These are phyloP conservation scores for Chaitophorus viminalis DNA, from an alignment of 2,888 invertebrate species.

Conservation along the genomic window DNA sequence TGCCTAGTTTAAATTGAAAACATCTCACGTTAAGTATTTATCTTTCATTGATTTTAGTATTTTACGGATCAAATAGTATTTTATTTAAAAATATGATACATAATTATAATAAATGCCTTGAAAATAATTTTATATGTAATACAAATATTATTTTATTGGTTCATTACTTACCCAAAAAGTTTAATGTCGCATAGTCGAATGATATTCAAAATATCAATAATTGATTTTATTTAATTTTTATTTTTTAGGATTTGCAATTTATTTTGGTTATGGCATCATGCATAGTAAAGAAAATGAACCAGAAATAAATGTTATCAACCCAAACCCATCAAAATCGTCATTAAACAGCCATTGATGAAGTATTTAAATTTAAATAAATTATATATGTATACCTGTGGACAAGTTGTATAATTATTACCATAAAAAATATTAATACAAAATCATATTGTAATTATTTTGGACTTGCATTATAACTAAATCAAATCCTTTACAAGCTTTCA, in stretches of 20 bases:
- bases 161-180: too few relatives aligned
- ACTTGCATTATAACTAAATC: too few relatives aligned
- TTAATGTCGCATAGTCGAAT: neutral
- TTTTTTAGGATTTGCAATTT: slow-evolving; percentile 78
- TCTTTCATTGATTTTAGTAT: too few relatives aligned
- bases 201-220: neutral
- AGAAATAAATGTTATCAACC: slow-evolving; percentile 3
- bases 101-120: too few relatives aligned
- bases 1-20: too few relatives aligned
- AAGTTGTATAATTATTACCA: neutral
- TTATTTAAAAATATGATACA: too few relatives aligned
- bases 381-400: neutral
- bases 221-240: neutral
- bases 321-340: slow-evolving; percentile 14
- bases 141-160: neutral
- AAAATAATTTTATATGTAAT: neutral
- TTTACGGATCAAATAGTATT: too few relatives aligned
- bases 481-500: too few relatives aligned
- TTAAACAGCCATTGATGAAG: slow-evolving; percentile 26
- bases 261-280: slow-evolving; percentile 86
- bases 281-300: slow-evolving; percentile 82
- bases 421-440: neutral
- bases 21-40: too few relatives aligned
- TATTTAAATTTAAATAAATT: neutral
- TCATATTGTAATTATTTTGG: neutral